Evolutionary conservation across 1,140 invertebrate species (phyloP), one percentile per base, ranked within the genome.

Genomic region (Conus ventricosus): DNA sequence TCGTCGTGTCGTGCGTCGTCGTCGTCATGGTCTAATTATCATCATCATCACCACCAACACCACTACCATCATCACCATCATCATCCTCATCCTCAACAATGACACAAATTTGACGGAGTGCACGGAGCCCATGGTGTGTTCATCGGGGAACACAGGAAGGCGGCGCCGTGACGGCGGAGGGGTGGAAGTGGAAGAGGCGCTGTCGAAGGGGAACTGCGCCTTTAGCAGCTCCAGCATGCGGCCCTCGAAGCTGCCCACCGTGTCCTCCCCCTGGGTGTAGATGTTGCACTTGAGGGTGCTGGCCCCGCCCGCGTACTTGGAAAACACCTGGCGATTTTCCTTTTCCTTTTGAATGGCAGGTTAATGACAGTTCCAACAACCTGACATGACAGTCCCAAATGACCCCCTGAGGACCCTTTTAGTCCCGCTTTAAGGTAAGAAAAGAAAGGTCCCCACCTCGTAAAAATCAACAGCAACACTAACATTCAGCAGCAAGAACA

Each of bases 61-160:
- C 60, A 63, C 17, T 4, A 63, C 60, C 4, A 63, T 4, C 60
- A 63, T 20, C 60, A 63, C 4, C 60, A 63, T 4, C 60, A 1
- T 20, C 1, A 63, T 63, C 60, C 1, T 20, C 60, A 63, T 63
- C 60, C 10, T 20, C 60, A 63, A 1, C 60, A 86, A 75, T 76
- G n/a, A 87, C 85, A 87, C 75, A 27, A 87, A 87, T 20, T 87
- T 87, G 39, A 87, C 75, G 57, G 82, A 54, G 53, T 25, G 51
- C 23, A 54, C 23, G 25, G 51, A 23, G 1, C 13, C 23, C 53
- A 87, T 75, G 71, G 85, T 78, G 3, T 27, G 3, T 23, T 87
- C 85, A 67, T 87, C 85, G 23, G 85, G 85, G 85, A 80, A 87
- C 85, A 87, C 39, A 87, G 85, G 75, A 87, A 87, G 71, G 85